phyloP scores from a whole-genome alignment of 2,888 invertebrate species.

The Alcis repandata region DNA sequence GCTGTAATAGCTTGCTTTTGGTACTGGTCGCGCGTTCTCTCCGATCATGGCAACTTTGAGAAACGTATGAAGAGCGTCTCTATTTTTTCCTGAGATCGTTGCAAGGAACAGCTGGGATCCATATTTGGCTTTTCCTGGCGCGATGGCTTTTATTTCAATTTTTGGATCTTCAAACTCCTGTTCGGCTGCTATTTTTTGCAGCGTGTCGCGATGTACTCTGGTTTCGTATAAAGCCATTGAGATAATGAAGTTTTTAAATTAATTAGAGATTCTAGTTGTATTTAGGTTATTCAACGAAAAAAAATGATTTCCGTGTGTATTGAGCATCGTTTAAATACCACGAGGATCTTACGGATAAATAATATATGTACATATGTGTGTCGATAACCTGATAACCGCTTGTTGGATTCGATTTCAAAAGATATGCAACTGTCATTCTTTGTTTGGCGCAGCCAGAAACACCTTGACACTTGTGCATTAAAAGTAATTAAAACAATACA shows the following conservation, averaged over 20 bases:
- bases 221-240: not conserved
- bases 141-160: not conserved
- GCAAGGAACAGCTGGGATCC: not conserved
- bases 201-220: not conserved
- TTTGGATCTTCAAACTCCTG: not conserved
- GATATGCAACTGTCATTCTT: not conserved
- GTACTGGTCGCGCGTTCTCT: not conserved
- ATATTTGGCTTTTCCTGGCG: not conserved
- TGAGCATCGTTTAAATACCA: not conserved
- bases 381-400: not conserved
- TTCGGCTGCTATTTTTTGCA: not conserved
- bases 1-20: not conserved
- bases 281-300: too few relatives aligned
- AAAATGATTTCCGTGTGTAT: not conserved
- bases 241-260: not conserved
- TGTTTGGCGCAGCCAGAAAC: not conserved
- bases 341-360: not conserved
- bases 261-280: too few relatives aligned
- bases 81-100: not conserved
- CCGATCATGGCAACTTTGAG: not conserved
- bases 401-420: not conserved
- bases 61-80: not conserved
- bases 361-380: too few relatives aligned
- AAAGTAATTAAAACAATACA: too few relatives aligned
- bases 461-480: too few relatives aligned